Evolutionary conservation across 2,888 invertebrate genomes (phyloP).

Genomic region (Aporophyla lueneburgensis): DNA sequence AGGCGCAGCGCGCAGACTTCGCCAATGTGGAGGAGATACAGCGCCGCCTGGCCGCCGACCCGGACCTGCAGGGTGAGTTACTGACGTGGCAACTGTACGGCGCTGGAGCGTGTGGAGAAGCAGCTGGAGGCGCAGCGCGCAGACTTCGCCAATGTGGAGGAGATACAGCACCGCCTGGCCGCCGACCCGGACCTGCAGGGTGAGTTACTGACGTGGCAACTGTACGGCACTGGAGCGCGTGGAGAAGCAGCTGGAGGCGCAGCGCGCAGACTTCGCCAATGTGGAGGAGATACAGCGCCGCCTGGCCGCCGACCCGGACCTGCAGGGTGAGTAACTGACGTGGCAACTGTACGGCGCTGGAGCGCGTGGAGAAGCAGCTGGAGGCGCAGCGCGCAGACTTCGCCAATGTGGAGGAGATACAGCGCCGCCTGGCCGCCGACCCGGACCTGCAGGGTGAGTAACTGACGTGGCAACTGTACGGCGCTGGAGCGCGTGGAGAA

Average conservation of each 20-base stretch:
- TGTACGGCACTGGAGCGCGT: not conserved
- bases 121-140: not conserved
- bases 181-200: not conserved
- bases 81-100: constrained; percentile 80
- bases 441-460: too few species aligned
- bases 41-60: constrained; percentile 12
- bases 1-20: not conserved
- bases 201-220: not conserved
- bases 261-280: not conserved
- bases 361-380: not conserved
- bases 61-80: constrained; percentile 59
- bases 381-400: constrained; percentile 3
- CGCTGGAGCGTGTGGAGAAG: constrained; percentile 3
- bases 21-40: not conserved
- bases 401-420: too few species aligned
- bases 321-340: not conserved
- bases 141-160: not conserved
- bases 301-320: constrained; percentile 4
- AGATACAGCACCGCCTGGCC: not conserved
- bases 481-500: too few species aligned
- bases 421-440: too few species aligned
- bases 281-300: constrained; percentile 3
- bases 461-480: too few species aligned
- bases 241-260: not conserved
- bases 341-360: constrained; percentile 4